Percentiles rank a stretch among this genome's conserved stretches.
These are phyloP conservation scores for Psittacula echo DNA, from an alignment of 2,797 vertebrate genomes.

Conservation along the genomic window DNA sequence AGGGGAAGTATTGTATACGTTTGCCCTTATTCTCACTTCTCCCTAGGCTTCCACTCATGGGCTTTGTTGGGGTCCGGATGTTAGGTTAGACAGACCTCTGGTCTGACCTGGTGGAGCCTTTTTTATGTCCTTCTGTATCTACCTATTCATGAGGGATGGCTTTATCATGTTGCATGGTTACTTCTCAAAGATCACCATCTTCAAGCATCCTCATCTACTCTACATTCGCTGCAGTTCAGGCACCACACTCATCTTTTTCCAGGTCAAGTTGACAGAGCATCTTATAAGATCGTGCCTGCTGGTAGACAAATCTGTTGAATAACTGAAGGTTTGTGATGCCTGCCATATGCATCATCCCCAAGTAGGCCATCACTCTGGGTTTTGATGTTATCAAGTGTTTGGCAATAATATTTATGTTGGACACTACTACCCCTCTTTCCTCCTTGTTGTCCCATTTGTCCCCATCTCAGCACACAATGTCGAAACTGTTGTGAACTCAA, in stretches of 20 bases:
- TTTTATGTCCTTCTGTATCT: background rate
- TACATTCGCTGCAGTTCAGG: background rate
- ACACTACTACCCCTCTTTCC: background rate
- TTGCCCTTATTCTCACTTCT: constrained; percentile 15
- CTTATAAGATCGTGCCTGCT: background rate
- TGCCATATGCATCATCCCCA: background rate
- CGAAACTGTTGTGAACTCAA: background rate
- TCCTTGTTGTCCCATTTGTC: background rate
- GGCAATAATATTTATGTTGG: background rate
- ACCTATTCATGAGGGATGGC: background rate
- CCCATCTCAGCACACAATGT: background rate
- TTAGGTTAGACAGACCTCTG: background rate
- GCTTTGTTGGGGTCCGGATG: background rate
- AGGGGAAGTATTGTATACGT: background rate
- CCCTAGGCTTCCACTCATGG: background rate
- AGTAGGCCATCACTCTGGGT: background rate
- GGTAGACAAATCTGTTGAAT: background rate
- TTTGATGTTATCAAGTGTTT: background rate
- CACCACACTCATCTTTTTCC: fast-evolving
- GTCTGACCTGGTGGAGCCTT: background rate
- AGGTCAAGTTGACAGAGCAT: background rate
- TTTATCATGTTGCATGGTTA: background rate
- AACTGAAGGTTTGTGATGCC: background rate
- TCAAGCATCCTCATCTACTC: background rate
- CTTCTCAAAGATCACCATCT: background rate